These are phyloP conservation scores for Lophius piscatorius DNA, from an alignment of 2,113 vertebrate genomes.

Conservation along the genomic window DNA sequence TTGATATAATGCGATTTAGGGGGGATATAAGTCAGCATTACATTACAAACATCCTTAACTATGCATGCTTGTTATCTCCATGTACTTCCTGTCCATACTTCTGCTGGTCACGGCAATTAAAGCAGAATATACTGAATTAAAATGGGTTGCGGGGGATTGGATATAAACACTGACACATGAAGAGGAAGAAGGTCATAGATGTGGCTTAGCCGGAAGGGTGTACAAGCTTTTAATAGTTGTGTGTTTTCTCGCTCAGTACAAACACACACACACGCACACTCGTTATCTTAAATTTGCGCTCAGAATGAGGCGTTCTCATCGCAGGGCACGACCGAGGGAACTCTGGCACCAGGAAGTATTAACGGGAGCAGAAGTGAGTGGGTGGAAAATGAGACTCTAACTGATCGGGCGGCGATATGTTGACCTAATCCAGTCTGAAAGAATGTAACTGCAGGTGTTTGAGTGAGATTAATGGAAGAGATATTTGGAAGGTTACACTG, in stretches of 20 bases:
- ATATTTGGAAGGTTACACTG: neutral
- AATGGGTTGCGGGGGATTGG: neutral
- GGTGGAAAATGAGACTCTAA: neutral
- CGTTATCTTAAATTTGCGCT: conserved; percentile 23
- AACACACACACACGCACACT: conserved; percentile 7
- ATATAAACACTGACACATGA: conserved; percentile 10
- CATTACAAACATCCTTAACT: neutral
- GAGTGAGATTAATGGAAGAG: neutral
- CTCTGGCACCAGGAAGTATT: conserved; percentile 14
- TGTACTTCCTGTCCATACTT: conserved; percentile 40
- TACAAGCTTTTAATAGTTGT: conserved; percentile 20
- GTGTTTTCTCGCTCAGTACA: neutral
- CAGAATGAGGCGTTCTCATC: conserved; percentile 22
- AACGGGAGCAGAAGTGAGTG: conserved; percentile 3
- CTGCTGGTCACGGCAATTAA: conserved; percentile 36
- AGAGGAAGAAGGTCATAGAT: neutral
- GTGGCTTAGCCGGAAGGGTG: conserved; percentile 1
- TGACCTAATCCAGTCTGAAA: neutral
- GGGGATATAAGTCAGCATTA: neutral
- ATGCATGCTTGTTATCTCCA: neutral
- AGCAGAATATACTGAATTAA: neutral
- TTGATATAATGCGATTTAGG: neutral
- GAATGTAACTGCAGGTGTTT: neutral
- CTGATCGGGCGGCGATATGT: neutral
- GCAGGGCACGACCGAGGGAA: conserved; percentile 3